phyloP scores from a whole-genome alignment of 2,797 vertebrate genomes.

The Florisuga fusca region DNA sequence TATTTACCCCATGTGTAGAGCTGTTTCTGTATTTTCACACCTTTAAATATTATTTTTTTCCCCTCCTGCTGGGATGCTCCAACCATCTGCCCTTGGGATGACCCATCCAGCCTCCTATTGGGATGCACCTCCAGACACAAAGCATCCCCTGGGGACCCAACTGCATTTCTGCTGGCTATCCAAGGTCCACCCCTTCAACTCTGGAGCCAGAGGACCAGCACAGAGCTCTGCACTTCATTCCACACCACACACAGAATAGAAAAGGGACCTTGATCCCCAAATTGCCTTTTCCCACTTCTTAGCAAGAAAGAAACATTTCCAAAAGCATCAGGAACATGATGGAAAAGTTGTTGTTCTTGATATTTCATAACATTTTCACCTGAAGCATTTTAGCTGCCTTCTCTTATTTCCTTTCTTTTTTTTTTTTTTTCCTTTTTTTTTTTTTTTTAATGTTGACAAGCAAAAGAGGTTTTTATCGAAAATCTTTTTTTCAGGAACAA shows the following conservation, averaged over 20 bases:
- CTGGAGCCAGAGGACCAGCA: not conserved
- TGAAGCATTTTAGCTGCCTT: not conserved
- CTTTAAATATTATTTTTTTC: not conserved
- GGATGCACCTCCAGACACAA: not conserved
- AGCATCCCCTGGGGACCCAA: not conserved
- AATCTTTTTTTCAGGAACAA: slow-evolving; percentile 55
- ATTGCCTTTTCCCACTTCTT: not conserved
- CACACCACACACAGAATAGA: not conserved
- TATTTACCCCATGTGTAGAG: not conserved
- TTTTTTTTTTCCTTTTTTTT: no score
- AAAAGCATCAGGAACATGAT: slow-evolving; percentile 27
- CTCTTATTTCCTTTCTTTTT: not conserved
- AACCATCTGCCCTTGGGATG: not conserved
- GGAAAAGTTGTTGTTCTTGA: slow-evolving; percentile 32
- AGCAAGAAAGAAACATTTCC: not conserved
- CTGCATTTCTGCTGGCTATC: not conserved
- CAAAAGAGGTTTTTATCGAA: slow-evolving; percentile 48
- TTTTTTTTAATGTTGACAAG: not conserved
- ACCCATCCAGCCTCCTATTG: not conserved
- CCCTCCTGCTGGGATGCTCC: no score
- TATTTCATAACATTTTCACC: slow-evolving; percentile 60
- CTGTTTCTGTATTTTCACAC: fast-evolving
- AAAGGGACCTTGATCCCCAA: not conserved
- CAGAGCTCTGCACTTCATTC: not conserved
- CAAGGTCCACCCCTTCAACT: fast-evolving